Conservation (phyloP, 2,888 invertebrate species). For the Xiphydria camelus region DNA sequence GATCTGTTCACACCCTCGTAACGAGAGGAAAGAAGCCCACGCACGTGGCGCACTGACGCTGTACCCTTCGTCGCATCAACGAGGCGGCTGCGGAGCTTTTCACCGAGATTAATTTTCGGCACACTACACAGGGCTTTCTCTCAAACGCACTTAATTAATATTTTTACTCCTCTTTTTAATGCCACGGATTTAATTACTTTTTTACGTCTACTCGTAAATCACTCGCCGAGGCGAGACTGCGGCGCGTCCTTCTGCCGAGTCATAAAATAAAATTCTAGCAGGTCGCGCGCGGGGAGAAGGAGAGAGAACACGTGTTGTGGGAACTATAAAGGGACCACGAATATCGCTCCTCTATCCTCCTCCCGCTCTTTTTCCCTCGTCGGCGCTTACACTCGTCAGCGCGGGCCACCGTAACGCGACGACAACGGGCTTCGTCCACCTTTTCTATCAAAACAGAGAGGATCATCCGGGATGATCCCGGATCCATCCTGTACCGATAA, state of each 20-base stretch:
- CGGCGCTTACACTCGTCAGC: too few species aligned
- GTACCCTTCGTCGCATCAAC: too few species aligned
- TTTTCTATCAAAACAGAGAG: conserved; percentile 39
- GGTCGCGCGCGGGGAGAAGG: background rate
- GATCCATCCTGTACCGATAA: conserved; percentile 35
- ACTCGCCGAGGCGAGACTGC: conserved; percentile 26
- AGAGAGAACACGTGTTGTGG: background rate
- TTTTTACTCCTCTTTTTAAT: conserved; percentile 32
- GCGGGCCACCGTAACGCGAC: too few species aligned
- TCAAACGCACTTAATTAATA: conserved; percentile 46
- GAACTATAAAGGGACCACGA: background rate
- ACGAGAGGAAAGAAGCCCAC: too few species aligned
- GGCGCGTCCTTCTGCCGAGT: conserved; percentile 42
- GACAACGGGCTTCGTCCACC: conserved; percentile 11
- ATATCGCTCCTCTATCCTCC: background rate
- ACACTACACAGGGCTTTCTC: conserved; percentile 18
- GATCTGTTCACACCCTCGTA: too few species aligned
- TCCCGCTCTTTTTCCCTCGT: too few species aligned
- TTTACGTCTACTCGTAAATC: conserved; percentile 54
- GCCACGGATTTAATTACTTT: conserved; percentile 54
- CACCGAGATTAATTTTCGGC: conserved; percentile 42
- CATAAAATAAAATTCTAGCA: conserved; percentile 40
- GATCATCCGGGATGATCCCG: conserved; percentile 46
- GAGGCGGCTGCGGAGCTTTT: conserved; percentile 23
- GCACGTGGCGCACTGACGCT: too few species aligned